phyloP scores from a whole-genome alignment of 1,140 invertebrate genomes.

The Eurosta solidaginis region DNA sequence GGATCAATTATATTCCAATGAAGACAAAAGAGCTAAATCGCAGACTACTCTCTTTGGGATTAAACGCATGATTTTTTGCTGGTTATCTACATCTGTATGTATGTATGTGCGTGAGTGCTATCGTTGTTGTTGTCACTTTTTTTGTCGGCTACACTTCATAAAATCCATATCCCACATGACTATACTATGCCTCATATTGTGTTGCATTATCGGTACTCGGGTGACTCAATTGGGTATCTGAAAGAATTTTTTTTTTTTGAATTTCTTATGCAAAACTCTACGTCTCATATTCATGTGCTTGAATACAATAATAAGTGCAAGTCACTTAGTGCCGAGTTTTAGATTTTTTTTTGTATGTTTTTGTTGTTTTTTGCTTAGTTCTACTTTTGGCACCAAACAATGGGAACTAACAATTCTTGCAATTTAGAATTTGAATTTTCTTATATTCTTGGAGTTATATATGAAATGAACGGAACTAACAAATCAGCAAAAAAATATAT shows the following conservation, averaged over 20 bases:
- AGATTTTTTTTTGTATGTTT: not conserved
- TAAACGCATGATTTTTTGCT: too few relatives aligned
- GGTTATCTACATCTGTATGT: too few relatives aligned
- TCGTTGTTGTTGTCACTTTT: not conserved
- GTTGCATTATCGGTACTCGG: conserved; percentile 13
- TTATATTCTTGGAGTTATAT: too few relatives aligned
- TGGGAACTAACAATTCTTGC: not conserved
- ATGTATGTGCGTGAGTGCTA: not conserved
- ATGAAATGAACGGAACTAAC: not conserved
- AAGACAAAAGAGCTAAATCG: too few relatives aligned
- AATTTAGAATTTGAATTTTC: too few relatives aligned
- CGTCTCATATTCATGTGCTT: not conserved
- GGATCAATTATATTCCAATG: too few relatives aligned
- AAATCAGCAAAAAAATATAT: not conserved
- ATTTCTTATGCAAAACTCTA: not conserved
- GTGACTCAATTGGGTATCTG: conserved; percentile 10
- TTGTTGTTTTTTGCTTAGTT: not conserved
- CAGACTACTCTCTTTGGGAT: too few relatives aligned
- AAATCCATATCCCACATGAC: not conserved
- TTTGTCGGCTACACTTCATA: not conserved
- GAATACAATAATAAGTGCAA: not conserved
- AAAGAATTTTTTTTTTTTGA: not conserved
- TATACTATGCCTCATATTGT: not conserved
- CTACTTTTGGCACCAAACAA: too few relatives aligned
- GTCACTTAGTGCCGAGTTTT: not conserved